phyloP scores from a whole-genome alignment of 2,797 vertebrate genomes.

The Xenentodon cancila region DNA sequence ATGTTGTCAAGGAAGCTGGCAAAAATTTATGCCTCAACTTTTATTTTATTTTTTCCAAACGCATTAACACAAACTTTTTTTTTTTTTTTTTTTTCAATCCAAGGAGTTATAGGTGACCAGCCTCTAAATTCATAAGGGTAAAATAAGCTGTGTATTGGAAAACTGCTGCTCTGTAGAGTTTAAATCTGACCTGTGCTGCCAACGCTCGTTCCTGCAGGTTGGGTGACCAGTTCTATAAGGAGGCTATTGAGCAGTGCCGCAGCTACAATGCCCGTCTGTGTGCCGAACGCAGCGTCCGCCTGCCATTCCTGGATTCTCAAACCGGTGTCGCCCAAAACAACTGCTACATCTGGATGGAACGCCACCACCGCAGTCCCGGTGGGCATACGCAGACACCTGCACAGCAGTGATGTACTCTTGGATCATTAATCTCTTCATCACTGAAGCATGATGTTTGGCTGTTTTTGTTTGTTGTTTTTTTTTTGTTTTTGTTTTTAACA shows the following conservation, averaged over 20 bases:
- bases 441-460: not conserved
- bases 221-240: conserved; percentile 98
- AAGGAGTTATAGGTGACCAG: no score
- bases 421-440: not conserved
- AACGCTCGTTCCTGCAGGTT: conserved; percentile 78
- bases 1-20: no score
- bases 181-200: conserved; percentile 31
- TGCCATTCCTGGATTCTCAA: conserved; percentile 96
- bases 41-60: no score
- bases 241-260: conserved; percentile 96
- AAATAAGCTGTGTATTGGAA: not conserved
- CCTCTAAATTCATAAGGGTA: no score
- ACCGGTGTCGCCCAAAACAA: conserved; percentile 98
- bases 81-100: no score
- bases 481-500: not conserved
- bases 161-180: not conserved
- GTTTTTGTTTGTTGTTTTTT: not conserved
- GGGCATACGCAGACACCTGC: conserved; percentile 40
- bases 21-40: no score
- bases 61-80: no score
- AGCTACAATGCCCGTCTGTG: conserved; percentile 96
- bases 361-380: conserved; percentile 96
- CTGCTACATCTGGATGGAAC: conserved; percentile 99
- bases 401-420: not conserved
- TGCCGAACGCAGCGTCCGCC: conserved; percentile 93